Percentiles rank a stretch among this genome's conserved stretches.
Evolutionary conservation across 2,113 vertebrate species (phyloP).

Genomic region (Acrocephalus arundinaceus): DNA sequence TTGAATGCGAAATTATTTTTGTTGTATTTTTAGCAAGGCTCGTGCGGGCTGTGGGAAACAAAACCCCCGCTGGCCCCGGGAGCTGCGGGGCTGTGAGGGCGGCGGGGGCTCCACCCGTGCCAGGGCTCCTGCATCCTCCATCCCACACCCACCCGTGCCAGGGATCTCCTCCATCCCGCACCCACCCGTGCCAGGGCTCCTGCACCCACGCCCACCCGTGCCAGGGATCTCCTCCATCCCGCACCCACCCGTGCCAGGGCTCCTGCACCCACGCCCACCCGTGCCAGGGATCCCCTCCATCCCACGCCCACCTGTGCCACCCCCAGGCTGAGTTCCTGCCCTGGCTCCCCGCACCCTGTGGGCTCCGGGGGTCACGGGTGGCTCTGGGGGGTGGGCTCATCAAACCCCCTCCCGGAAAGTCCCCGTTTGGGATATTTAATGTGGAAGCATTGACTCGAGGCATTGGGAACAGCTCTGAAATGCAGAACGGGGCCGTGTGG

Average conservation of each 20-base stretch:
- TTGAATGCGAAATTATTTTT: neutral
- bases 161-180: neutral
- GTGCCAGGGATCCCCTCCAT: neutral
- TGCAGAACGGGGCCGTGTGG: neutral
- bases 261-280: too few relatives aligned
- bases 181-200: neutral
- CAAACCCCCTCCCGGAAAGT: accelerated
- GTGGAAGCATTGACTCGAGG: neutral
- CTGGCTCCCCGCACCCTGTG: neutral
- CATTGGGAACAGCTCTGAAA: neutral
- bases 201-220: neutral
- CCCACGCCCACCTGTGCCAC: neutral
- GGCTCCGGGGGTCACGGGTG: accelerated
- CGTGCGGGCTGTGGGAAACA: neutral
- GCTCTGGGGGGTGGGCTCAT: accelerated
- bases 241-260: too few relatives aligned
- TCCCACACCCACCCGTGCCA: neutral
- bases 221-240: neutral
- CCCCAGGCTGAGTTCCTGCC: neutral
- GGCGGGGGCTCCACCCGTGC: neutral
- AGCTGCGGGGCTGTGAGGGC: accelerated
- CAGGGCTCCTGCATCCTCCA: neutral
- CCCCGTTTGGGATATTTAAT: neutral
- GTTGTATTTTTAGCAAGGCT: neutral
- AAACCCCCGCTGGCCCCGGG: neutral